Evolutionary conservation across 2,888 invertebrate species (phyloP).

Genomic region (Agonopterix heracliana): DNA sequence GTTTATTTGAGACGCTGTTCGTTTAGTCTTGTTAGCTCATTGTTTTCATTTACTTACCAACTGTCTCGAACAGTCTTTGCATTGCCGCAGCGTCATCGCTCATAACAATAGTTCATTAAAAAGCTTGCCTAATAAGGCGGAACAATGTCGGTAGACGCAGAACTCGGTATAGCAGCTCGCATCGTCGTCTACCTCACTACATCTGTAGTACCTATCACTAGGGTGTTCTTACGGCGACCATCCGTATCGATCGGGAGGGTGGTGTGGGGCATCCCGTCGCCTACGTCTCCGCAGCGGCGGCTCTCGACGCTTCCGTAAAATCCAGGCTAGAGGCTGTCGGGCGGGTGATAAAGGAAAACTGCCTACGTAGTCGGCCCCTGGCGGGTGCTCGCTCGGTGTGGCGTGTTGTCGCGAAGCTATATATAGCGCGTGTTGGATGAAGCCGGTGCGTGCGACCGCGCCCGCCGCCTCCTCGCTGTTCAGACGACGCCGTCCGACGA

Average conservation of each 20-base stretch:
- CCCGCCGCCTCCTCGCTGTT: conserved; percentile 41
- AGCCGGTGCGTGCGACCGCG: conserved; percentile 59
- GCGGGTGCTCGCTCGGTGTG: conserved; percentile 61
- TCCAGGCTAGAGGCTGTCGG: conserved; percentile 68
- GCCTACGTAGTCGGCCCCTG: conserved; percentile 70
- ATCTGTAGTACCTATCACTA: conserved; percentile 30
- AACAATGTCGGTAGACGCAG: too few relatives aligned
- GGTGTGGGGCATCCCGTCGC: conserved; percentile 69
- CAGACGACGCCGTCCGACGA: conserved; percentile 64
- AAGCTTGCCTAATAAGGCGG: neutral
- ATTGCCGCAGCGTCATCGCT: neutral
- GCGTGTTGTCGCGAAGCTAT: conserved; percentile 67
- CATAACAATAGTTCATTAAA: neutral
- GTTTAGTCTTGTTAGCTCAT: neutral
- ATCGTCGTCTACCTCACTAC: neutral
- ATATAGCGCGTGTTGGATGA: conserved; percentile 68
- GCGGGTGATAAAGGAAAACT: conserved; percentile 71
- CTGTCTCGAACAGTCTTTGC: too few relatives aligned
- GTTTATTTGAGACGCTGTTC: neutral
- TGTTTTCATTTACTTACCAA: too few relatives aligned
- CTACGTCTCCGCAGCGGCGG: conserved; percentile 54
- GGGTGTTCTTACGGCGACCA: conserved; percentile 66
- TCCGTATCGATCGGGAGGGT: conserved; percentile 70
- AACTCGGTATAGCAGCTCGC: too few relatives aligned
- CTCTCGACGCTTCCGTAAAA: conserved; percentile 62